These are phyloP conservation scores for Chamaea fasciata DNA, from an alignment of 2,113 vertebrate species.

Conservation along the genomic window DNA sequence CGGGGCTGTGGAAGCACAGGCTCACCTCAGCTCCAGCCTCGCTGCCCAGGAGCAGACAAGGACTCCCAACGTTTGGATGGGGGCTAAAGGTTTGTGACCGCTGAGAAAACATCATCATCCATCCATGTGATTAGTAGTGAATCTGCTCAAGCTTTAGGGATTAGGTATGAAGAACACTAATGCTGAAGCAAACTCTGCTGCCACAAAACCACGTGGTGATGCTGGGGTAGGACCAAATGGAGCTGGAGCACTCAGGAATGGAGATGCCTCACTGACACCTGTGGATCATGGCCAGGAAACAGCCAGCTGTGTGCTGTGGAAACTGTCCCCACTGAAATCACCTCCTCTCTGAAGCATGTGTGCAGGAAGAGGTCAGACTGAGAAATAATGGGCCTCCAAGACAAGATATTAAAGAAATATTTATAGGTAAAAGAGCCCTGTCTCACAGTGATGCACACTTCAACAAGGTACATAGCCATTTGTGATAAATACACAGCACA, in stretches of 20 bases:
- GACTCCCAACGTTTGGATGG: accelerated
- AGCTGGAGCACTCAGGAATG: accelerated
- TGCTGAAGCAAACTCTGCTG: not conserved
- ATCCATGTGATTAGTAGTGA: not conserved
- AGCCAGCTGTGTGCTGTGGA: too few relatives aligned
- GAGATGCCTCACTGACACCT: not conserved
- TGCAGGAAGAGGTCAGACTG: not conserved
- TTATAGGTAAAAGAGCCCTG: not conserved
- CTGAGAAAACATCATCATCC: not conserved
- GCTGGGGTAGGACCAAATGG: not conserved
- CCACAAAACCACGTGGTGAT: accelerated
- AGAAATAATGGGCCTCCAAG: not conserved
- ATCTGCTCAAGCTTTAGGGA: not conserved
- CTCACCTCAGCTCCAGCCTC: not conserved
- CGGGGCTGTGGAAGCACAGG: accelerated
- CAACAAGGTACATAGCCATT: not conserved
- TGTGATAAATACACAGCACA: not conserved
- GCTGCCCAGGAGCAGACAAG: accelerated
- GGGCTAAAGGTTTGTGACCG: not conserved
- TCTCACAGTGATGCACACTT: not conserved
- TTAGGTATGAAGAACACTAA: not conserved
- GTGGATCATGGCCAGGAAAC: accelerated
- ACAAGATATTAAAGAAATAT: not conserved
- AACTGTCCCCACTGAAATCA: not conserved
- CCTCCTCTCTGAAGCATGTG: accelerated